Percentiles rank a stretch among this genome's conserved stretches.
phyloP scores from a whole-genome alignment of 2,797 vertebrate species.

The Leptodactylus fallax region DNA sequence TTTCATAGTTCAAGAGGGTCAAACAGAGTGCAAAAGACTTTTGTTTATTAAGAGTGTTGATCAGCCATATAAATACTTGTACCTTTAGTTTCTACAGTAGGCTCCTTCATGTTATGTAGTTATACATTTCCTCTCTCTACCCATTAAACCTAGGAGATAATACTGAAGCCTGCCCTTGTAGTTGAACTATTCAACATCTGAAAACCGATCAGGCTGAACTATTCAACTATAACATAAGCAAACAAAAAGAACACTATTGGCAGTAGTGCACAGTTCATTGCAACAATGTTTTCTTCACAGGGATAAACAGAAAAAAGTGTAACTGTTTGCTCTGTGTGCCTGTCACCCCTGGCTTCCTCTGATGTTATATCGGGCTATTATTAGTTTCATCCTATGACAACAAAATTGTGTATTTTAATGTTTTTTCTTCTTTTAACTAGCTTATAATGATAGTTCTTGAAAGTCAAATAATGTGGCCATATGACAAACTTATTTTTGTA shows the following conservation, averaged over 20 bases:
- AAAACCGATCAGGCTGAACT: background rate
- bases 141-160: slow-evolving; percentile 15
- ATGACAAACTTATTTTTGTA: background rate
- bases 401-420: background rate
- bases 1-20: slow-evolving; percentile 87
- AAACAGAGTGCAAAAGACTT: slow-evolving; percentile 84
- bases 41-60: slow-evolving; percentile 70
- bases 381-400: background rate
- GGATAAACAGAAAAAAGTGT: background rate
- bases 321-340: background rate
- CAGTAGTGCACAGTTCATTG: background rate
- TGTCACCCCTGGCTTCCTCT: background rate
- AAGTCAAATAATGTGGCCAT: background rate
- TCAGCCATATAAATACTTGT: slow-evolving; percentile 22
- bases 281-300: background rate
- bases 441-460: background rate
- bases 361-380: background rate
- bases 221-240: background rate
- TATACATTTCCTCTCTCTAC: background rate
- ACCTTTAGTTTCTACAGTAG: background rate
- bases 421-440: background rate
- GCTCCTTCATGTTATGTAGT: slow-evolving; percentile 15
- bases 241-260: background rate
- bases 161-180: background rate
- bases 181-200: slow-evolving; percentile 11